A percentile compares a stretch with the other conserved stretches of the same genome.
phyloP scores from a whole-genome alignment of 2,888 invertebrate genomes.

The Scaeva pyrastri region DNA sequence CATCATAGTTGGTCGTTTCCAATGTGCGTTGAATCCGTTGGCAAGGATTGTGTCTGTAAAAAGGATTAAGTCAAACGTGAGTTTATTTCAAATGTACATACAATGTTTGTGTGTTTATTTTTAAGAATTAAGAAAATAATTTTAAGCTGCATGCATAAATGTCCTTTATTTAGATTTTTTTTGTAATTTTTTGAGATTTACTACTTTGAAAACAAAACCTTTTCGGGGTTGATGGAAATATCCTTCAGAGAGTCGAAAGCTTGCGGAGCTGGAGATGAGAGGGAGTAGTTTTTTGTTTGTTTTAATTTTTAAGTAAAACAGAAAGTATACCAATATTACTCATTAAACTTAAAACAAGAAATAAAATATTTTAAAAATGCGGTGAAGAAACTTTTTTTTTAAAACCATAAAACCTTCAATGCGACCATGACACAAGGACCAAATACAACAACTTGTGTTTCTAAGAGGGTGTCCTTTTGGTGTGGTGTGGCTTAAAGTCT shows the following conservation, averaged over 20 bases:
- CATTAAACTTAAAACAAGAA: neutral
- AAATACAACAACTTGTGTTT: neutral
- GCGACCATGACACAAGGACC: neutral
- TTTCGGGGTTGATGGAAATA: slow-evolving; percentile 1
- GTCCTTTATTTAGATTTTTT: slow-evolving; percentile 36
- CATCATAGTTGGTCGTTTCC: slow-evolving; percentile 84
- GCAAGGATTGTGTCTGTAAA: slow-evolving; percentile 83
- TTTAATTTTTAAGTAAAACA: neutral
- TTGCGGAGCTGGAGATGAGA: slow-evolving; percentile 18
- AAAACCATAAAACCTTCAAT: no score
- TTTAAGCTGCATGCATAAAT: slow-evolving; percentile 47
- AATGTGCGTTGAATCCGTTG: slow-evolving; percentile 83
- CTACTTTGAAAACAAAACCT: neutral
- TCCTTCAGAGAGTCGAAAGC: slow-evolving; percentile 2
- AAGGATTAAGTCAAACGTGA: slow-evolving; percentile 34
- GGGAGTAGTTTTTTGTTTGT: neutral
- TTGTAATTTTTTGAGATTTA: neutral
- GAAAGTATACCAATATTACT: neutral
- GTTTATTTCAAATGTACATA: slow-evolving; percentile 26
- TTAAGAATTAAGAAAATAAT: slow-evolving; percentile 4
- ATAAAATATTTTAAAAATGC: neutral
- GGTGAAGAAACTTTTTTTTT: neutral
- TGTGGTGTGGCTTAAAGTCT: neutral
- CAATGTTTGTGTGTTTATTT: no score
- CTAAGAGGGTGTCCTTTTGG: neutral